phyloP scores from a whole-genome alignment of 2,888 invertebrate genomes.

The Oscheius sp. region DNA sequence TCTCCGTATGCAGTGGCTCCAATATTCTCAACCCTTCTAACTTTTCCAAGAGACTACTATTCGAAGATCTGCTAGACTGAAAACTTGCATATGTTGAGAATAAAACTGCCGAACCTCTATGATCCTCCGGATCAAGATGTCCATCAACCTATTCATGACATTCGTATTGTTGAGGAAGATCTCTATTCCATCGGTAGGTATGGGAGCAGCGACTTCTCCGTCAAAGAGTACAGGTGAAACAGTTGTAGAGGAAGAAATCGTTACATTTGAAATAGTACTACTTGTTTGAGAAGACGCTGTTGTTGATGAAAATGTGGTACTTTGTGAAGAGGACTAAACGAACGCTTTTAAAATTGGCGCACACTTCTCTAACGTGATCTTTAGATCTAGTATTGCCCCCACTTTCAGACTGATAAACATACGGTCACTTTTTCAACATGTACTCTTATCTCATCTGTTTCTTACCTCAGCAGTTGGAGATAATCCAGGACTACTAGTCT shows the following conservation, averaged over 20 bases:
- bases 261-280: background rate
- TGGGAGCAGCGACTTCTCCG: conserved; percentile 3
- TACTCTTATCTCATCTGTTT: too few species aligned
- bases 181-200: conserved; percentile 1
- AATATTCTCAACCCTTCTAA: background rate
- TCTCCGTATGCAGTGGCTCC: too few species aligned
- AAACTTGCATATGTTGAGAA: background rate
- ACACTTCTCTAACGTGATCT: too few species aligned
- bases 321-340: too few species aligned
- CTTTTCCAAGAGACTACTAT: background rate
- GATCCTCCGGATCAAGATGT: conserved; percentile 4
- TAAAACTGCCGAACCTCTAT: background rate
- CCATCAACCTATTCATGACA: conserved; percentile 9
- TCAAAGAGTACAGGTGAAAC: background rate
- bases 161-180: conserved; percentile 3
- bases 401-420: too few species aligned
- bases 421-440: too few species aligned
- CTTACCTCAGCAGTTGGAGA: too few species aligned
- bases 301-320: too few species aligned
- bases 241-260: background rate
- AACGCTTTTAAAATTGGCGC: too few species aligned
- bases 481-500: too few species aligned
- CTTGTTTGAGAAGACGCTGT: too few species aligned
- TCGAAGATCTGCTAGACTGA: background rate
- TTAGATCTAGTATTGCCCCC: too few species aligned